These are phyloP conservation scores for Apodemus agrarius DNA, from an alignment of 2,797 vertebrate species.

Conservation along the genomic window DNA sequence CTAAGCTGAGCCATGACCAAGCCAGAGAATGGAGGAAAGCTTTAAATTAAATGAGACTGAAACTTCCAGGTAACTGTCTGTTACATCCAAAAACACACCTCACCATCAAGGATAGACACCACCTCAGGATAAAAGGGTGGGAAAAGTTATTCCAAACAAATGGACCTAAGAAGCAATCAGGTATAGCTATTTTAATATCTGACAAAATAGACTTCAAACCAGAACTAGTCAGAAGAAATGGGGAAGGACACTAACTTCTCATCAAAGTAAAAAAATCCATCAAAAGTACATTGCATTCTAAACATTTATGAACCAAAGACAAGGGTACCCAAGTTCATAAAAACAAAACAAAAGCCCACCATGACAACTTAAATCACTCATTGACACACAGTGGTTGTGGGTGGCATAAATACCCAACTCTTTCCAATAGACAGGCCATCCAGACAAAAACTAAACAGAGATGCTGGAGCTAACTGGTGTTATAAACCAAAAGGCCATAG, in stretches of 20 bases:
- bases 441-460: not conserved
- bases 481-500: not conserved
- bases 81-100: not conserved
- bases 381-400: not conserved
- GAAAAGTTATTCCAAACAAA: not conserved
- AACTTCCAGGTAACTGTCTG: not conserved
- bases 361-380: not conserved
- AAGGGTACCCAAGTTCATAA: not conserved
- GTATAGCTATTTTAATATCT: not conserved
- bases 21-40: not conserved
- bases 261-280: not conserved
- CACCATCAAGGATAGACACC: no score
- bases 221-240: not conserved
- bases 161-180: no score
- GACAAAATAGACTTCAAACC: not conserved
- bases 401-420: no score
- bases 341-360: not conserved
- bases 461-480: no score
- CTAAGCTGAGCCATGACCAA: constrained; percentile 25
- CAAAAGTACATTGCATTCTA: not conserved
- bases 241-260: not conserved
- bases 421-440: not conserved
- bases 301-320: not conserved
- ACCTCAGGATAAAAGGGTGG: not conserved
- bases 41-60: not conserved